Base-by-base conservation (phyloP, 2,113 vertebrate genomes). In the Hirundichthys speculiger region DNA sequence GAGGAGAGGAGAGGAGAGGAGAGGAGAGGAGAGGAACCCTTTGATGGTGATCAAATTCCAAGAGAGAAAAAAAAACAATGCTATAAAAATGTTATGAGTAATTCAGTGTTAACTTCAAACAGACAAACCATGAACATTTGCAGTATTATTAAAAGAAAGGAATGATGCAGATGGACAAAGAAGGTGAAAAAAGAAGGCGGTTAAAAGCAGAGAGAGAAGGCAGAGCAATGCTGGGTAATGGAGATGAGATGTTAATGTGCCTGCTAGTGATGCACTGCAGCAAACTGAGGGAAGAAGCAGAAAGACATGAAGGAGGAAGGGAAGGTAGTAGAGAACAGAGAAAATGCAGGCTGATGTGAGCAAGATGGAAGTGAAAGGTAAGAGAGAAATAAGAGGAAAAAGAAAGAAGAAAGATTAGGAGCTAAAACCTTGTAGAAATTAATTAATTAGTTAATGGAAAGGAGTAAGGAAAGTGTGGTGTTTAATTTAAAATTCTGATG, bases 201-300 rank as follows among this genome's bases (percentile, higher is more conserved):
- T 54, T 64, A 52, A 64, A 45, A 38, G 20, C 27, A 54, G 43
- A 74, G 63, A 38, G 24, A 70, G 70, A 72, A 59, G 30, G 55
- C 60, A 77, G 64, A 61, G 74, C 30, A 39, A 73, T 52, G 66
- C 75, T 64, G 49, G 72, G 59, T 83, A 84, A 88, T 83, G 79
- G 69, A 87, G 87, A 88, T 85, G 80, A 88, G 84, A 88, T 86
- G 86, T 84, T 88, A 89, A 89, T 90, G 75, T 79, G 75, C 41
- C 77, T 77, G 81, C 75, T 64, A 62, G 75, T 83, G 86, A 88
- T 83, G 83, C 86, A 88, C 75, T 90, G 89, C 87, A 87, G 89
- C 84, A 88, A 89, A 86, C 38, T 69, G 79, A 80, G 72, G 67
- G 50, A 77, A 66, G 70, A 43, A 59, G 38, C 42, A 70, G 38